Evolutionary conservation across 2,888 invertebrate species (phyloP).

Genomic region (Drosophila prostipennis): DNA sequence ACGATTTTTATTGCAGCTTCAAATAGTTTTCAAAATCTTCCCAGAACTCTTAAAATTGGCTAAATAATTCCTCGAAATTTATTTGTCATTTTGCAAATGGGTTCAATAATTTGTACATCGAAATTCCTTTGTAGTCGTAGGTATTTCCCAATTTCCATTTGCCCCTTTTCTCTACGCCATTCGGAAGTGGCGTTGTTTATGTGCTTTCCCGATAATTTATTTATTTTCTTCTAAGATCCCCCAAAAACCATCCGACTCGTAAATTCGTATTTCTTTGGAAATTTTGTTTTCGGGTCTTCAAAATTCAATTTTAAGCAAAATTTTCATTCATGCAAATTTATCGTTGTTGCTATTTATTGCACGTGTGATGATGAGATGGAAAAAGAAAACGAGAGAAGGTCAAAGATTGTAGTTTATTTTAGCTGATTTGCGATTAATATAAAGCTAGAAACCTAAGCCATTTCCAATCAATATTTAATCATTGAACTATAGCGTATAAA

Average conservation of each 20-base stretch:
- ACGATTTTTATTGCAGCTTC: neutral
- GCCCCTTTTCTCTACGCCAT: slow-evolving; percentile 12
- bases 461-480: no score
- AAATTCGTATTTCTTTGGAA: slow-evolving; percentile 24
- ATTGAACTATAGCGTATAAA: no score
- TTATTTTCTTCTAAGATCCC: slow-evolving; percentile 22
- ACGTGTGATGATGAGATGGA: neutral
- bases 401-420: neutral
- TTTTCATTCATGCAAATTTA: slow-evolving; percentile 31
- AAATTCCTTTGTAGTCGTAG: slow-evolving; percentile 10
- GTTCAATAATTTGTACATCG: neutral
- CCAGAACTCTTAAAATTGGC: neutral
- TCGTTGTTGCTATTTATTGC: neutral
- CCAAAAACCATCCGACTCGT: neutral
- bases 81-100: neutral
- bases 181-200: slow-evolving; percentile 34
- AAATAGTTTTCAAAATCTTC: neutral
- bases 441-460: no score
- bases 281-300: neutral
- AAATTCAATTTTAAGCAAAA: slow-evolving; percentile 19
- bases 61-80: neutral
- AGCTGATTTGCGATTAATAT: slow-evolving; percentile 4
- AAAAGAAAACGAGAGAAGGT: no score
- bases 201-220: slow-evolving; percentile 25
- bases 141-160: neutral